These are phyloP conservation scores for Xestia c-nigrum DNA, from an alignment of 2,888 invertebrate genomes.

Conservation along the genomic window DNA sequence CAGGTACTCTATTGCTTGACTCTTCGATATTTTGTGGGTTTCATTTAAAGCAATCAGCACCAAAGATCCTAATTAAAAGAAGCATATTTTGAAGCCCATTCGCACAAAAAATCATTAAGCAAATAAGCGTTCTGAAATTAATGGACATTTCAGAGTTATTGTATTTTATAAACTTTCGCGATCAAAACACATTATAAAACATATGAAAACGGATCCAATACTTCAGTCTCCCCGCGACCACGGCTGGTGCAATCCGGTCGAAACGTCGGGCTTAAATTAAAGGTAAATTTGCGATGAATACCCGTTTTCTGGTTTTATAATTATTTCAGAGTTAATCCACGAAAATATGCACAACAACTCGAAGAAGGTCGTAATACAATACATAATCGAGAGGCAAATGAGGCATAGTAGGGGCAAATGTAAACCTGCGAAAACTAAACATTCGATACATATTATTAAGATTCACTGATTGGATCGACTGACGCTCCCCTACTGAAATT, in stretches of 20 bases:
- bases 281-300: too few relatives aligned
- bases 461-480: conserved; percentile 78
- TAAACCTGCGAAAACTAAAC: conserved; percentile 80
- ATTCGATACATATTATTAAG: conserved; percentile 86
- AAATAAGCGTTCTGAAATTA: background rate
- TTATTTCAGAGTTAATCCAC: too few relatives aligned
- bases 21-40: too few relatives aligned
- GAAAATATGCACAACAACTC: background rate
- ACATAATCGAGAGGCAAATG: background rate
- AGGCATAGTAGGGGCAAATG: conserved; percentile 71
- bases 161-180: too few relatives aligned
- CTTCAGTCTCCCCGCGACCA: too few relatives aligned
- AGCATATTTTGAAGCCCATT: background rate
- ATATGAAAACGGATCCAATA: too few relatives aligned
- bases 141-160: background rate
- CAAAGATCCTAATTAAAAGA: background rate
- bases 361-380: background rate
- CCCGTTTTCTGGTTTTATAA: too few relatives aligned
- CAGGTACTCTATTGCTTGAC: background rate
- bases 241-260: too few relatives aligned
- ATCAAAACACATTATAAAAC: too few relatives aligned
- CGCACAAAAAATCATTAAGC: background rate
- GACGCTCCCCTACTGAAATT: conserved; percentile 78
- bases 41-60: too few relatives aligned
- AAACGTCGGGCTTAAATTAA: too few relatives aligned